phyloP scores from a whole-genome alignment of 2,797 vertebrate genomes.

The Delichon dasypus region DNA sequence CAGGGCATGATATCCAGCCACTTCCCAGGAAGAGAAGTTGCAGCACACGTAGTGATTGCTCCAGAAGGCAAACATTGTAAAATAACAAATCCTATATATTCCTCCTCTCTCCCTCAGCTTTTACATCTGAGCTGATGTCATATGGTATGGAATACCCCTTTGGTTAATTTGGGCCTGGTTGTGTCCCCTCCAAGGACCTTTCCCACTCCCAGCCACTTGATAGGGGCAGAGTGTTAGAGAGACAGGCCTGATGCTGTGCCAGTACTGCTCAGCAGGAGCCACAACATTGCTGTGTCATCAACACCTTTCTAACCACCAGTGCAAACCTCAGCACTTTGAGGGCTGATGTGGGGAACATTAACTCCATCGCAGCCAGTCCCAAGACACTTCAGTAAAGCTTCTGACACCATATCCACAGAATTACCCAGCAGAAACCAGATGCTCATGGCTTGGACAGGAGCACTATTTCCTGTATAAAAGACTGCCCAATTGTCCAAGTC shows the following conservation, averaged over 20 bases:
- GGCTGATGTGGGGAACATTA: background rate
- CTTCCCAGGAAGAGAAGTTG: background rate
- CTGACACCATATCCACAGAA: background rate
- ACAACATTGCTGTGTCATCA: background rate
- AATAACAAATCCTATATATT: background rate
- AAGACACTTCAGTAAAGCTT: background rate
- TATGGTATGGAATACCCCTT: background rate
- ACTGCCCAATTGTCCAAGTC: background rate
- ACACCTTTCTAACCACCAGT: background rate
- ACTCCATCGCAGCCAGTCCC: background rate
- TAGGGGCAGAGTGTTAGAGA: too few species aligned
- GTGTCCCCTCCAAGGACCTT: background rate
- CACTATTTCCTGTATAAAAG: background rate
- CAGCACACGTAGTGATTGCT: fast-evolving
- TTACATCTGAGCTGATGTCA: background rate
- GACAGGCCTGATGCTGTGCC: background rate
- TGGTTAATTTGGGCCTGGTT: background rate
- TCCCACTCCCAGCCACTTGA: background rate
- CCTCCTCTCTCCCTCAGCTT: background rate
- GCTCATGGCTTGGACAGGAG: background rate
- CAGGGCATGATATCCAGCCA: background rate
- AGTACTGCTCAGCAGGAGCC: background rate
- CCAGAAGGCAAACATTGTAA: fast-evolving
- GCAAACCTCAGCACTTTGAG: background rate
- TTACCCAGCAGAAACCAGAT: background rate